A percentile compares a stretch with the other conserved stretches of the same genome.
phyloP scores from a whole-genome alignment of 1,140 invertebrate species.

The Macrotrachela quadricornifera region DNA sequence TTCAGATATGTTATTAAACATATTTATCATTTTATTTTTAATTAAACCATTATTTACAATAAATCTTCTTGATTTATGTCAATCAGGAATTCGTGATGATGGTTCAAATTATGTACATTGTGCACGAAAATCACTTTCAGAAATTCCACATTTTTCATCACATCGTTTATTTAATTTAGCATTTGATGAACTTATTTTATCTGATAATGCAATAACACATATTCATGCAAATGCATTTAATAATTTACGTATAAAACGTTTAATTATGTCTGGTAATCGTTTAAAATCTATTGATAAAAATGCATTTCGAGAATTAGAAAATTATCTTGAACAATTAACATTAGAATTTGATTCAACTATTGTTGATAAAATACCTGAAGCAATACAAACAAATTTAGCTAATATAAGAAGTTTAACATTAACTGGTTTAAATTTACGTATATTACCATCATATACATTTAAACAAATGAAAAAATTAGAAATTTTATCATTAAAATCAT shows the following conservation, averaged over 20 bases:
- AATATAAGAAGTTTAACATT: constrained; percentile 3
- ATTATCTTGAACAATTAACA: constrained; percentile 5
- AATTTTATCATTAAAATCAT: no score
- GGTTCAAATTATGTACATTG: constrained; percentile 7
- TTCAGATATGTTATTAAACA: no score
- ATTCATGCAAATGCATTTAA: neutral
- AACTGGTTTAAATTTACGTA: neutral
- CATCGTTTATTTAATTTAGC: neutral
- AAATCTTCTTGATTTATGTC: neutral
- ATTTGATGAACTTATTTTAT: constrained; percentile 6
- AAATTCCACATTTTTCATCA: constrained; percentile 5
- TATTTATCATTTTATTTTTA: no score
- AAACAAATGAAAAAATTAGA: constrained; percentile 1
- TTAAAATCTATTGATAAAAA: neutral
- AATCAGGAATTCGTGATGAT: constrained; percentile 4
- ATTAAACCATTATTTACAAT: no score
- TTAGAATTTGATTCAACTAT: neutral
- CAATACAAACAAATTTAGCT: constrained; percentile 1
- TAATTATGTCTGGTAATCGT: constrained; percentile 2
- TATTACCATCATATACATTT: neutral
- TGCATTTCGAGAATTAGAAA: neutral
- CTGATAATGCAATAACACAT: constrained; percentile 4
- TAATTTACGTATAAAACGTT: constrained; percentile 3
- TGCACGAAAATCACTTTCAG: neutral
- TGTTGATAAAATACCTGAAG: neutral